Percentiles rank a stretch among this genome's conserved stretches.
Conservation (phyloP, 2,888 invertebrate species). For the Philonicus albiceps region DNA sequence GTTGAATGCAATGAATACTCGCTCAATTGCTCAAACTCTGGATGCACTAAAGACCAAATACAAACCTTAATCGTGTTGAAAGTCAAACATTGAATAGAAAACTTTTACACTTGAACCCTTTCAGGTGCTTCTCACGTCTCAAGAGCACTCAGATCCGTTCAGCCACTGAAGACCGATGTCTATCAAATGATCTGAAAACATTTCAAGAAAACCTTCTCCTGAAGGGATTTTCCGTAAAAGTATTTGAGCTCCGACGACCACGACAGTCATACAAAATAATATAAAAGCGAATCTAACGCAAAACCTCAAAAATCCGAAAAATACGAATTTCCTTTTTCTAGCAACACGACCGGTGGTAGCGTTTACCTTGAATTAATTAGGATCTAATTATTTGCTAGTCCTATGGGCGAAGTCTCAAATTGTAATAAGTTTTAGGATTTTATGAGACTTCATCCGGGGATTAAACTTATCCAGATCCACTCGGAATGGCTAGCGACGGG, state of each 20-base stretch:
- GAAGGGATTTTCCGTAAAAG: not conserved
- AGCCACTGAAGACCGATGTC: not conserved
- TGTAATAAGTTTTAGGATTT: slow-evolving; percentile 24
- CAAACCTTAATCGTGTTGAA: not conserved
- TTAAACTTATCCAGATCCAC: not conserved
- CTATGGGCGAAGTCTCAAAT: not conserved
- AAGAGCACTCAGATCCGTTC: not conserved
- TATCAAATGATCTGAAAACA: not conserved
- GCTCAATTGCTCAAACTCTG: not conserved
- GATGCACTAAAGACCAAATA: not conserved
- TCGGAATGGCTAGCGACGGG: not conserved
- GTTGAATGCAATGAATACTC: not conserved
- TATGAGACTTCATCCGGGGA: not conserved
- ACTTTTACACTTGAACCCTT: not conserved
- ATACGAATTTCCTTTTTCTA: not conserved
- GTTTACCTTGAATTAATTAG: slow-evolving; percentile 25
- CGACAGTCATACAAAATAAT: not conserved
- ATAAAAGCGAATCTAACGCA: not conserved
- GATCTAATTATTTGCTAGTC: not conserved
- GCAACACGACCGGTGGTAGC: not conserved
- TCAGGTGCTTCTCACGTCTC: not conserved
- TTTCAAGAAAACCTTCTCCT: not conserved
- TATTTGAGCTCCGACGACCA: not conserved
- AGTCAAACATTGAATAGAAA: not conserved
- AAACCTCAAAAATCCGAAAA: not conserved